Conservation (phyloP, 2,113 vertebrate species). For the Serinus canaria region DNA sequence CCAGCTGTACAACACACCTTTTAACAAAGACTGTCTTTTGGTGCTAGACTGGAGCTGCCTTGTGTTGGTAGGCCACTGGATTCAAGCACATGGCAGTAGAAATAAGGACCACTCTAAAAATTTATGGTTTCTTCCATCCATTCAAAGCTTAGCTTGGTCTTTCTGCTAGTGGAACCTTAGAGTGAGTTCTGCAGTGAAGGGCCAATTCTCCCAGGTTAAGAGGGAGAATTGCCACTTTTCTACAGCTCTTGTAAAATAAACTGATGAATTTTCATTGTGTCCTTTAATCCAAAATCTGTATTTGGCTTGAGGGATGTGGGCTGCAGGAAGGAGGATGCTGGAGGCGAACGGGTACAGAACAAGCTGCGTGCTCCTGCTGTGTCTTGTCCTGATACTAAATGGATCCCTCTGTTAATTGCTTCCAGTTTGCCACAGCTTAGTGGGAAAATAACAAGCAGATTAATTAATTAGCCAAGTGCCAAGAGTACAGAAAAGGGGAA, state of each 20-base stretch:
- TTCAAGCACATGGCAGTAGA: neutral
- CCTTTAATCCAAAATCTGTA: neutral
- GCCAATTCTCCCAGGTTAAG: neutral
- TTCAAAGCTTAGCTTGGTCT: neutral
- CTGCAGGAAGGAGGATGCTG: neutral
- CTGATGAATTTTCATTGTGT: neutral
- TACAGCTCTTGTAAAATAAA: constrained; percentile 54
- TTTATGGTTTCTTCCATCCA: neutral
- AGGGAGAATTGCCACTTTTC: neutral
- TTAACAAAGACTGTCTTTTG: neutral
- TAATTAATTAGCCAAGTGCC: neutral
- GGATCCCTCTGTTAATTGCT: neutral
- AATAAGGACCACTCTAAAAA: neutral
- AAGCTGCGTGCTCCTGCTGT: neutral
- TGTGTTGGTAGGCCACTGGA: neutral
- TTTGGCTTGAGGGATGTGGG: neutral
- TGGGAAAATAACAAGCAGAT: neutral
- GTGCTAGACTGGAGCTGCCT: neutral
- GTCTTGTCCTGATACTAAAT: neutral
- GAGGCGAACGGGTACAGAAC: neutral
- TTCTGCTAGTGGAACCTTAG: neutral
- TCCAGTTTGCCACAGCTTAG: neutral
- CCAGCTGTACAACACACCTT: neutral
- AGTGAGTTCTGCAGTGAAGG: neutral
- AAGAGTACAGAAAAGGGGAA: neutral